Percentiles rank a stretch among this genome's conserved stretches.
Conservation (phyloP, 30 jellyfish, hydroid and myxozoan species). For the Pelagia noctiluca region DNA sequence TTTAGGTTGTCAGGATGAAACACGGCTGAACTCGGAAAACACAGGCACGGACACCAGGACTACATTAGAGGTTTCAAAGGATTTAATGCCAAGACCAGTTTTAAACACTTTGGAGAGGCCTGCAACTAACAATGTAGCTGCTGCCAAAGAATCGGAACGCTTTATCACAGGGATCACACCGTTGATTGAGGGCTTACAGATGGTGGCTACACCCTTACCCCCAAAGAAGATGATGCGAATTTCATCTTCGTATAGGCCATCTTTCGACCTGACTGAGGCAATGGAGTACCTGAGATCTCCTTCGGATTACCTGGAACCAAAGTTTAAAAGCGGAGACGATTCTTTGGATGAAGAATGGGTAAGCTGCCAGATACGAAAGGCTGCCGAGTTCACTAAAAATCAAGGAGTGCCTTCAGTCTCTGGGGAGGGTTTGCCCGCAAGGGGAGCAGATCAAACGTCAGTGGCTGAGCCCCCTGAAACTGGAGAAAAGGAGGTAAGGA, state of each 20-base stretch:
- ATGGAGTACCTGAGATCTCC: slow-evolving; percentile 88
- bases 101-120: too few species aligned
- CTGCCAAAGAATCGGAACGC: too few species aligned
- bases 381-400: background rate
- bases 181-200: background rate
- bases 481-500: background rate
- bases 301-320: too few species aligned
- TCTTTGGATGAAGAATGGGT: slow-evolving; percentile 19
- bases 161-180: background rate
- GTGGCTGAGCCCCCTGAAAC: background rate
- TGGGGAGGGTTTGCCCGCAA: too few species aligned
- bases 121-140: too few species aligned
- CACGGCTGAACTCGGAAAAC: background rate
- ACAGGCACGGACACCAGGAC: background rate
- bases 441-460: too few species aligned
- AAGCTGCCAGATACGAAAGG: background rate
- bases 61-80: too few species aligned
- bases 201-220: slow-evolving; percentile 14
- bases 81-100: too few species aligned
- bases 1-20: too few species aligned
- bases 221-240: slow-evolving; percentile 57
- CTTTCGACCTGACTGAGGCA: slow-evolving; percentile 84
- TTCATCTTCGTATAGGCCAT: slow-evolving; percentile 69
- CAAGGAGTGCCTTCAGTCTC: background rate
- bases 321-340: too few species aligned